phyloP scores from a whole-genome alignment of 1,140 invertebrate species.

The Steinernema feltiae region DNA sequence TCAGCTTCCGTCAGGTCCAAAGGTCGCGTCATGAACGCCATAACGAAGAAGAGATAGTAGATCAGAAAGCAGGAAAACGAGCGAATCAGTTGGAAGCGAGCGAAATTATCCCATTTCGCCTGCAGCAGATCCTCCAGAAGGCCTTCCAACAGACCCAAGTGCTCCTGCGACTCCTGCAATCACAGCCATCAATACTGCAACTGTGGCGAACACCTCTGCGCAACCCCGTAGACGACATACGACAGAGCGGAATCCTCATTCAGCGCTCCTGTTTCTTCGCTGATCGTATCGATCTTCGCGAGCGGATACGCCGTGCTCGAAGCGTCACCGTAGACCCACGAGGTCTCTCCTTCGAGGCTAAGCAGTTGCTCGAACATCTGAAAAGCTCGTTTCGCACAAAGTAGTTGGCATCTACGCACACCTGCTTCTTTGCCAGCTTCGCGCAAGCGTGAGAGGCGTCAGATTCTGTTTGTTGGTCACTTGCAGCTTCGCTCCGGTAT shows the following conservation, averaged over 20 bases:
- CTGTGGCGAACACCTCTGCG: too few relatives aligned
- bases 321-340: constrained; percentile 70
- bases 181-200: too few relatives aligned
- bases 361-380: constrained; percentile 75
- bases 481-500: not conserved
- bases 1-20: constrained; percentile 46
- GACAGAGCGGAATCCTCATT: constrained; percentile 87
- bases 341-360: constrained; percentile 59
- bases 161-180: constrained; percentile 80
- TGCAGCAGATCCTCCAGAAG: constrained; percentile 84
- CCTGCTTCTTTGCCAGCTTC: constrained; percentile 72
- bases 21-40: constrained; percentile 51
- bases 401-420: not conserved
- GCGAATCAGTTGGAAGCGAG: constrained; percentile 39
- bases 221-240: constrained; percentile 97
- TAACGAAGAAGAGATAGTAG: constrained; percentile 48
- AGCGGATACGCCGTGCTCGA: constrained; percentile 93
- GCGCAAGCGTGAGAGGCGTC: constrained; percentile 83
- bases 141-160: constrained; percentile 90
- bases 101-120: constrained; percentile 80
- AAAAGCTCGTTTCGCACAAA: constrained; percentile 64
- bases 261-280: constrained; percentile 79
- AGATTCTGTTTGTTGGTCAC: constrained; percentile 78
- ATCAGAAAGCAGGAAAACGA: constrained; percentile 46
- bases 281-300: constrained; percentile 90